These are phyloP conservation scores for Drosophila falleni DNA, from an alignment of 2,888 invertebrate genomes.

Conservation along the genomic window DNA sequence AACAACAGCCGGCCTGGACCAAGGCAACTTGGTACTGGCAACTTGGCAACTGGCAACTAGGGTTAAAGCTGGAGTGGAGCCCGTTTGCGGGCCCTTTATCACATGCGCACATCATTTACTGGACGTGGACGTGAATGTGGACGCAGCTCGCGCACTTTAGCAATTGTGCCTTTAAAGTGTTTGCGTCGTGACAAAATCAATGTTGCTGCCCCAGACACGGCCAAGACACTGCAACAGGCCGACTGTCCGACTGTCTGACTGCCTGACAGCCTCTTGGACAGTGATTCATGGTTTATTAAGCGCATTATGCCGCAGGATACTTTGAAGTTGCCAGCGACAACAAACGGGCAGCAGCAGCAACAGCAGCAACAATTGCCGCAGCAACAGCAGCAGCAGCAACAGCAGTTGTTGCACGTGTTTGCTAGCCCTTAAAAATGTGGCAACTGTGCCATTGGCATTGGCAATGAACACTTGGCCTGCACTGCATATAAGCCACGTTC, in stretches of 20 bases:
- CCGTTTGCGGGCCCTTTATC: constrained; percentile 75
- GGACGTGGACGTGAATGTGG: constrained; percentile 33
- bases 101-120: constrained; percentile 81
- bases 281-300: constrained; percentile 85
- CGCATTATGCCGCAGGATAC: constrained; percentile 84
- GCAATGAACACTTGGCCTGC: constrained; percentile 68
- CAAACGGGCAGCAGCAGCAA: constrained; percentile 23
- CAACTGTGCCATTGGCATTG: constrained; percentile 66
- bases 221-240: constrained; percentile 15
- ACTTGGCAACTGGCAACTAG: constrained; percentile 21
- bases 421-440: constrained; percentile 68
- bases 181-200: constrained; percentile 82
- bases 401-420: constrained; percentile 68
- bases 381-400: constrained; percentile 25
- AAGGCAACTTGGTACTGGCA: constrained; percentile 3
- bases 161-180: constrained; percentile 80
- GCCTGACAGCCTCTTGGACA: constrained; percentile 76
- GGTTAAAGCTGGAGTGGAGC: constrained; percentile 31
- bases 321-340: constrained; percentile 70
- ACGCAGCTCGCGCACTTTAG: constrained; percentile 71
- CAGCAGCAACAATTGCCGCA: neutral
- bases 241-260: constrained; percentile 31
- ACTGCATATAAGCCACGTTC: constrained; percentile 23
- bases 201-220: constrained; percentile 71
- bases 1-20: constrained; percentile 8